phyloP scores from a whole-genome alignment of 1,140 invertebrate species.

The Branchinecta lindahli region DNA sequence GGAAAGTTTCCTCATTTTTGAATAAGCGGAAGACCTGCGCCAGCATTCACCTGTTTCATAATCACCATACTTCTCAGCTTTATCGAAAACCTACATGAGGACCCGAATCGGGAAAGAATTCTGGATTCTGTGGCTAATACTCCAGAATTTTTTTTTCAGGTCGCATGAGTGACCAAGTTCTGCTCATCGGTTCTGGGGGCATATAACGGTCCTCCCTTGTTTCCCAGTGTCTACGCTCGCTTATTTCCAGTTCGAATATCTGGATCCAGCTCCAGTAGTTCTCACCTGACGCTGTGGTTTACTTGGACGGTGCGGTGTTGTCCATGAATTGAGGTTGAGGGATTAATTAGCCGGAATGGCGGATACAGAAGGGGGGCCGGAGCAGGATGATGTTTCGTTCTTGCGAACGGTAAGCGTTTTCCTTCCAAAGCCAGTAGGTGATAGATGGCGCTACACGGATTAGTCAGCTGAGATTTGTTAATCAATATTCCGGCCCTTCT shows the following conservation, averaged over 20 bases:
- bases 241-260: not conserved
- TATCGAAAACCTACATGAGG: too few species aligned
- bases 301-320: not conserved
- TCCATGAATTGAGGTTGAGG: not conserved
- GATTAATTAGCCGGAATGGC: slow-evolving; percentile 45
- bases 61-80: too few species aligned
- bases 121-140: too few species aligned
- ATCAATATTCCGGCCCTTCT: not conserved
- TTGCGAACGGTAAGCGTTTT: slow-evolving; percentile 70
- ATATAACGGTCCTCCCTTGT: too few species aligned
- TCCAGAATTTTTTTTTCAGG: too few species aligned
- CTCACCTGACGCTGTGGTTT: not conserved
- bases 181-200: too few species aligned
- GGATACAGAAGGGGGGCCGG: slow-evolving; percentile 76
- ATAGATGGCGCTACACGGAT: not conserved
- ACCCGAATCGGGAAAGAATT: too few species aligned
- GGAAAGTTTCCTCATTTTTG: too few species aligned
- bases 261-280: not conserved
- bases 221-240: not conserved
- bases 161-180: too few species aligned
- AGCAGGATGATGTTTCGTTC: slow-evolving; percentile 97
- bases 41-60: too few species aligned
- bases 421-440: not conserved
- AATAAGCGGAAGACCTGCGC: too few species aligned
- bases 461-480: not conserved